Evolutionary conservation across 2,888 invertebrate genomes (phyloP), one percentile per base, ranked within the genome.

Genomic region (Microplitis deprimator): DNA sequence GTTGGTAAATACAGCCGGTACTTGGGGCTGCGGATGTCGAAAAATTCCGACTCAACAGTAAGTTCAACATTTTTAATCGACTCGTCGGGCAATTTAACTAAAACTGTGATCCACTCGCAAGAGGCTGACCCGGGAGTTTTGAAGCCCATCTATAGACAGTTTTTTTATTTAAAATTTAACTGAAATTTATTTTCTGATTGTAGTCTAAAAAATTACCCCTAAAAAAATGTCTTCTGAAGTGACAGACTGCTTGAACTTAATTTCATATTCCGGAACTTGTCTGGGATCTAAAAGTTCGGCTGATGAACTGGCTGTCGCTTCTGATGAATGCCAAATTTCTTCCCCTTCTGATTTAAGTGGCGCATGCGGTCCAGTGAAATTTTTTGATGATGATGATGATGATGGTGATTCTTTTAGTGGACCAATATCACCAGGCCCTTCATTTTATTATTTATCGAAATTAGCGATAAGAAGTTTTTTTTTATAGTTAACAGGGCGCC

Each of bases 91-190:
- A 98, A 91, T 83, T 93, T 91, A 16, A 97, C 92, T 78, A 92
- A 92, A 38, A 98, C 91, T n/a, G 96, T 92, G 90, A 98, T 93
- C 88, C 96, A 95, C 89, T 98, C 97, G 90, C 97, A 97, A 85
- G 96, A 96, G 3, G 96, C 92, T 0, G 96, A 94, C 1, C 93
- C 91, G 17, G 94, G 93, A 0, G 94, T 95, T 88, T 96, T 96
- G 79, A 94, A 93, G 0, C 95, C 94, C 92, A 97, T 95, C 94
- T 96, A 90, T 50, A 73, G 59, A 73, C 87, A 84, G 79, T 80
- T 70, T 79, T 79, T 1, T 16, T 5, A 29, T n/a, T 60, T 29
- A 3, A 29, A 29, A 16, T 13, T 40, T n/a, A 6, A 68, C 17
- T 68, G 72, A 73, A 65, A 16, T 75, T 75, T 59, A 41, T 20